phyloP scores from a whole-genome alignment of 2,888 invertebrate genomes.

The Xylota sylvarum region DNA sequence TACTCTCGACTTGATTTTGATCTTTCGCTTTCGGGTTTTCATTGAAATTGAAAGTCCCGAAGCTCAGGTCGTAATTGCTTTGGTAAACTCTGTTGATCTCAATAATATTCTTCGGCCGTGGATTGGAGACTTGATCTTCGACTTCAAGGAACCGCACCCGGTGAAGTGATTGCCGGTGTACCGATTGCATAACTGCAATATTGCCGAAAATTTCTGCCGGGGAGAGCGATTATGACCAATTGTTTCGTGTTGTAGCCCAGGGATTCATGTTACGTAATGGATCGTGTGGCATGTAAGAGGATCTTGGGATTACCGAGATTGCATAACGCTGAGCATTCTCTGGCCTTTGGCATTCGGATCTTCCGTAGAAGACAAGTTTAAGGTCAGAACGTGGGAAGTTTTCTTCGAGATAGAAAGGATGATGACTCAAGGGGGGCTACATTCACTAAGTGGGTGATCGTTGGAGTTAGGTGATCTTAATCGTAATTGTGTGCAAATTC shows the following conservation, averaged over 20 bases:
- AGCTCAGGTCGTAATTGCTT: conserved; percentile 30
- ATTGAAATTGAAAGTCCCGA: conserved; percentile 59
- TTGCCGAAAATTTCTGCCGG: conserved; percentile 33
- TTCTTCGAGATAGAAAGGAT: conserved; percentile 20
- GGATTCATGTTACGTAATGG: conserved; percentile 28
- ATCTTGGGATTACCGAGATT: conserved; percentile 47
- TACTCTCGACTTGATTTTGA: conserved; percentile 48
- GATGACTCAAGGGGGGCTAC: conserved; percentile 14
- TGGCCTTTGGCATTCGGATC: conserved; percentile 23
- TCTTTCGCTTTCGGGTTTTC: conserved; percentile 53
- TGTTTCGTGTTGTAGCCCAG: conserved; percentile 42
- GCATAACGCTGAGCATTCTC: conserved; percentile 59
- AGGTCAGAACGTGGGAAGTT: conserved; percentile 48
- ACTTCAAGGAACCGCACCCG: not conserved
- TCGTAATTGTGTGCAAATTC: conserved; percentile 43
- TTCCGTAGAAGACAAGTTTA: conserved; percentile 53
- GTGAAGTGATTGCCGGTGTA: conserved; percentile 49
- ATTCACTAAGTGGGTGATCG: conserved; percentile 29
- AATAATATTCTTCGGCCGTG: conserved; percentile 26
- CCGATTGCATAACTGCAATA: conserved; percentile 49
- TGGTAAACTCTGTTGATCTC: conserved; percentile 50
- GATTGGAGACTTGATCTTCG: conserved; percentile 37
- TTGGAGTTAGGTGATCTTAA: conserved; percentile 10
- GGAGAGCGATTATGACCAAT: conserved; percentile 29
- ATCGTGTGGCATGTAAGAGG: conserved; percentile 43